Evolutionary conservation across 1,140 invertebrate genomes (phyloP).

Genomic region (Lethrus apterus): DNA sequence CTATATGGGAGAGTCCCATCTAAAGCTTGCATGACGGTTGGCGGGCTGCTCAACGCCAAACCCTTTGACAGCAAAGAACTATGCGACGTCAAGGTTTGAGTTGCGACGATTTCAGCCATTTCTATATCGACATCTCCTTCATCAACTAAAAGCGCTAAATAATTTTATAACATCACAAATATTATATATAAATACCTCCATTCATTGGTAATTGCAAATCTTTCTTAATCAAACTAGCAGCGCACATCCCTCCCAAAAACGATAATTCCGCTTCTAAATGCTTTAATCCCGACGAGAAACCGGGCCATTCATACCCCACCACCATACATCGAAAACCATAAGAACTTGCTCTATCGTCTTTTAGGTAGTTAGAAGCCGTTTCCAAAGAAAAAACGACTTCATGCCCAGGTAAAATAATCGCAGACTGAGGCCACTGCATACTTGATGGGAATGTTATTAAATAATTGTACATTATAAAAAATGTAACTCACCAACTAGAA

Average conservation of each 20-base stretch:
- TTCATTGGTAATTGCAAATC: conserved; percentile 68
- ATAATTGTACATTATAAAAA: neutral
- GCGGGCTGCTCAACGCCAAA: conserved; percentile 78
- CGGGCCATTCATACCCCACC: conserved; percentile 82
- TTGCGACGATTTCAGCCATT: conserved; percentile 62
- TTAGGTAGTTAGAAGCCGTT: conserved; percentile 91
- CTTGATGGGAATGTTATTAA: conserved; percentile 40
- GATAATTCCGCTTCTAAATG: conserved; percentile 85
- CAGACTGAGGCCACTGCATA: conserved; percentile 79
- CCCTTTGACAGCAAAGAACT: conserved; percentile 76
- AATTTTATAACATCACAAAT: conserved; percentile 4
- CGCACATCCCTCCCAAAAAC: conserved; percentile 86
- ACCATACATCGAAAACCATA: conserved; percentile 91
- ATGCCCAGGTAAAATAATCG: conserved; percentile 85
- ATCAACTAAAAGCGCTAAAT: conserved; percentile 48
- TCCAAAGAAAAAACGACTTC: conserved; percentile 92
- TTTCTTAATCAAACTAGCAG: conserved; percentile 79
- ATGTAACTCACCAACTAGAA: conserved; percentile 30
- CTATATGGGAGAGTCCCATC: conserved; percentile 83
- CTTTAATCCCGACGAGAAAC: conserved; percentile 48
- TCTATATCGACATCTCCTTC: conserved; percentile 68
- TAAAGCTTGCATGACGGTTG: conserved; percentile 81
- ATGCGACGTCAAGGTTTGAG: conserved; percentile 65
- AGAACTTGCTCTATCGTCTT: conserved; percentile 75
- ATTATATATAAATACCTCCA: conserved; percentile 41